Percentiles rank a stretch among this genome's conserved stretches.
These are phyloP conservation scores for Parnassius apollo DNA, from an alignment of 2,888 invertebrate genomes.

Conservation along the genomic window DNA sequence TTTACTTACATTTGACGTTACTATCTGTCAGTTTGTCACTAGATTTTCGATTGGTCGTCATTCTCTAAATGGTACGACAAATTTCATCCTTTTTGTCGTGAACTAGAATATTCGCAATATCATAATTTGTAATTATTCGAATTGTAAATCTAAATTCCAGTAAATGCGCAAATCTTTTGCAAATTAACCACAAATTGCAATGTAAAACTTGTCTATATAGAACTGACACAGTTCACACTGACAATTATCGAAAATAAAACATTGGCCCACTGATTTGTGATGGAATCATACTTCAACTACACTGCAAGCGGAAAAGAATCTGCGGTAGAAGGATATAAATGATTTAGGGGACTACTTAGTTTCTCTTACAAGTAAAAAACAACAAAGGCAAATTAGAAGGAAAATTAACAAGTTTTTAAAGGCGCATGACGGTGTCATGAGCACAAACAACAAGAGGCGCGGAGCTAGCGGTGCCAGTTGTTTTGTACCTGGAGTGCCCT, in stretches of 20 bases:
- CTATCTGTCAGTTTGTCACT: slow-evolving; percentile 37
- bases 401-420: slow-evolving; percentile 28
- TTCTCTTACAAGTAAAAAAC: slow-evolving; percentile 34
- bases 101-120: slow-evolving; percentile 52
- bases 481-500: slow-evolving; percentile 75
- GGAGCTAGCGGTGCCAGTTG: slow-evolving; percentile 80
- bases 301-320: slow-evolving; percentile 66
- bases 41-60: slow-evolving; percentile 47
- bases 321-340: slow-evolving; percentile 72
- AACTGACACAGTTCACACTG: slow-evolving; percentile 23
- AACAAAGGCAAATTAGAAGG: slow-evolving; percentile 18
- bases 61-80: slow-evolving; percentile 54
- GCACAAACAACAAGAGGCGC: slow-evolving; percentile 79
- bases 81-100: slow-evolving; percentile 53
- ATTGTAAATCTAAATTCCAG: slow-evolving; percentile 11
- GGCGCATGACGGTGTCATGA: slow-evolving; percentile 78
- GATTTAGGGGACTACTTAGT: slow-evolving; percentile 42
- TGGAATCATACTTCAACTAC: slow-evolving; percentile 65
- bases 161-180: slow-evolving; percentile 9
- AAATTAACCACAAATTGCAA: slow-evolving; percentile 1
- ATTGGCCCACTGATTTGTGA: slow-evolving; percentile 63
- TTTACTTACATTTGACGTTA: background rate
- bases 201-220: slow-evolving; percentile 3
- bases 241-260: slow-evolving; percentile 44
- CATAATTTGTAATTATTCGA: slow-evolving; percentile 36